Base-by-base conservation (phyloP, 2,888 invertebrate genomes). In the Conchocele bisecta region DNA sequence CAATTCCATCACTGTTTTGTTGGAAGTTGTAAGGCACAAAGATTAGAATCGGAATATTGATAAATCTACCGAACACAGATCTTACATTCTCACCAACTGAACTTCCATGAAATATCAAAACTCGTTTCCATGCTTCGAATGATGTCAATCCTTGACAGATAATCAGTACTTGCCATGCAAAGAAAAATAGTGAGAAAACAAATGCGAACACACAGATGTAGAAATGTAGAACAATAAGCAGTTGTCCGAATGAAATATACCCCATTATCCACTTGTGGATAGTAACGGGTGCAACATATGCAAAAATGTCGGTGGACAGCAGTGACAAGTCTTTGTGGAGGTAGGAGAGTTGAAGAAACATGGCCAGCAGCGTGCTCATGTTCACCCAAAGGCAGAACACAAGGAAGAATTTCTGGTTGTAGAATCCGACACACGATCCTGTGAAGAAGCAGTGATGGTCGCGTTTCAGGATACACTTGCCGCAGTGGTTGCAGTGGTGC, bases 401-500 rank as follows among this genome's bases (percentile, higher is more conserved):
- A 42, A 92, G 84, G 70, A 91, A 92, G 70, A 89, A 90, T 37
- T 91, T 83, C 83, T 91, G 91, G 79, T 91, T 91, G 64, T 89
- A 87, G 57, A 91, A 83, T 20, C 91, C 92, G 3, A 91, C 88
- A 65, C 92, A 92, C 3, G 88, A 89, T 22, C 82, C 83, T 0
- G 87, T 87, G 59, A 92, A 83, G 76, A 89, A 91, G 70, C 92
- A 92, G 74, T 92, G 92, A 66, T 91, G 91, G 69, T 91, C 91
- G 65, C 91, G 88, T 20, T 91, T 88, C 46, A 91, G 81, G 31
- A 91, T 86, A 70, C 91, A 92, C 68, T 76, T 79, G 28, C 89
- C 83, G 74, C 92, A 92, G 9, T 90, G 60, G 11, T 88, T 88
- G 61, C 91, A 92, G 70, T 92, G 91, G 64, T 89, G 89, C 22